Base-by-base conservation (phyloP, 2,113 vertebrate genomes). In the Panurus biarmicus region DNA sequence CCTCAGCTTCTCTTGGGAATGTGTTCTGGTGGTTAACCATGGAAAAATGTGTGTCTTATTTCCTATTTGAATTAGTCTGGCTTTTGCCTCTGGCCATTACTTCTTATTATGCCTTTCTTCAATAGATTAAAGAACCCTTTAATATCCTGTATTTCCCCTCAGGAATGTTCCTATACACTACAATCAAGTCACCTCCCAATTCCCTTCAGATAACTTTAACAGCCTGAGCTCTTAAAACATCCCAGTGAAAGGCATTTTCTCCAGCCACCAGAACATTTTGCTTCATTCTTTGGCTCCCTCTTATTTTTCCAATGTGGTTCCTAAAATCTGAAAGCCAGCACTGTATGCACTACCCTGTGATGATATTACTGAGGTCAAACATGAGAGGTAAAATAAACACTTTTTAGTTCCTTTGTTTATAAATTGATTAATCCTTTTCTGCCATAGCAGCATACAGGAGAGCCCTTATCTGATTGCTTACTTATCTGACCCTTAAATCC, bases 41-140 rank as follows among this genome's bases (percentile, higher is more conserved):
- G 70, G 85, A 94, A 95, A 94, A 94, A 93, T 61, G 65, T 74
- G 40, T 9, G 4, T 71, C 45, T 72, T 86, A 70, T 66, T 93
- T 89, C 88, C 76, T 90, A 58, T 78, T 87, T 81, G 84, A 89
- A 84, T 95, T 85, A 61, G 53, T 48, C 92, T 94, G 78, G 33
- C 36, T 93, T 79, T 91, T 85, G 89, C 94, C 77, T 93, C 83
- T 4, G 20, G 95, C 61, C 76, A 71, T 84, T 89, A 62, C 60
- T 70, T 94, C 75, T 94, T 90, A 78, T 92, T 90, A 78, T 42
- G 76, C 80, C 31, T 92, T 92, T 94, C 73, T 96, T 92, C 64
- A 92, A 54, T 11, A 90, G 92, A 95, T 92, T 92, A 94, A 96
- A 94, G 92, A 96, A 35, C 28, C 44, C 65, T 92, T 95, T 93